Evolutionary conservation across 2,888 invertebrate genomes (phyloP).

Genomic region (Uropetala carovei): DNA sequence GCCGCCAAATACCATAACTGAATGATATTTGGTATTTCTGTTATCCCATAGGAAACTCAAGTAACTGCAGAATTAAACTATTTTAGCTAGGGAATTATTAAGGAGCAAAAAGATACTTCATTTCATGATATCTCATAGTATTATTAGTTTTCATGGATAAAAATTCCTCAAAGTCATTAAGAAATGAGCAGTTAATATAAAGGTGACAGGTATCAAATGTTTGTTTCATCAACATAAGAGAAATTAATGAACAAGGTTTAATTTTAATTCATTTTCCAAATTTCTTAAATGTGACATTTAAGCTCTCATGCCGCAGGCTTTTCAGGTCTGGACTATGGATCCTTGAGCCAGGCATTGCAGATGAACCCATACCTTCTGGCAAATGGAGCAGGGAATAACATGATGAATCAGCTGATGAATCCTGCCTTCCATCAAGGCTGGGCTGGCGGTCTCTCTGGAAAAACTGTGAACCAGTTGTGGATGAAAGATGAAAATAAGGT

Average conservation of each 20-base stretch:
- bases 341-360: constrained; percentile 62
- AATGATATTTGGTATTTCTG: too few species aligned
- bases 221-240: neutral
- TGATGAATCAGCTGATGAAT: constrained; percentile 73
- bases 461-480: constrained; percentile 80
- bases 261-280: neutral
- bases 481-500: constrained; percentile 74
- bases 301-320: constrained; percentile 59
- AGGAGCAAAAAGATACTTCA: too few species aligned
- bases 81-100: too few species aligned
- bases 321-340: constrained; percentile 65
- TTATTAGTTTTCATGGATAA: neutral
- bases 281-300: constrained; percentile 57
- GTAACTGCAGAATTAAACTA: too few species aligned
- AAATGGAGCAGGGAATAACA: constrained; percentile 66
- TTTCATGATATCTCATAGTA: neutral
- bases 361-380: constrained; percentile 73
- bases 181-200: too few species aligned
- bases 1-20: too few species aligned
- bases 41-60: too few species aligned
- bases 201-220: neutral
- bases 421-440: constrained; percentile 74
- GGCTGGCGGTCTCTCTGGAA: constrained; percentile 73
- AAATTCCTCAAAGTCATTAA: neutral
- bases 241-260: neutral